phyloP scores from a whole-genome alignment of 2,888 invertebrate species.

The Aphodius granarius region DNA sequence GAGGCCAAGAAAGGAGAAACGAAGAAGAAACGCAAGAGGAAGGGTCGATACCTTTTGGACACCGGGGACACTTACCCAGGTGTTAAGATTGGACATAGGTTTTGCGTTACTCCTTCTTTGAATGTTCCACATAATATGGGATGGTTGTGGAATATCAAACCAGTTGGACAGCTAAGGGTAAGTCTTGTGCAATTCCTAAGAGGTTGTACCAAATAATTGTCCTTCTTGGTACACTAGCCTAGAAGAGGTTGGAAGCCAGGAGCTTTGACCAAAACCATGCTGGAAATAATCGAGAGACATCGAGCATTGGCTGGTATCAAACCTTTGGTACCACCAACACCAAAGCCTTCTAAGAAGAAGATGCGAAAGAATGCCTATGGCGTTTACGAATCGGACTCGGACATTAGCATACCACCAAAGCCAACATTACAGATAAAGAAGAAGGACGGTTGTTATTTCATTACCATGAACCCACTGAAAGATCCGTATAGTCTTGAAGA shows the following conservation, averaged over 20 bases:
- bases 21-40: conserved; percentile 37
- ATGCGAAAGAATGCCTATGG: conserved; percentile 50
- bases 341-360: conserved; percentile 46
- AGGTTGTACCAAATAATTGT: not conserved
- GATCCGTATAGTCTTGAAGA: conserved; percentile 60
- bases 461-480: conserved; percentile 69
- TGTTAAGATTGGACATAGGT: conserved; percentile 58
- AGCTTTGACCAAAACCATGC: conserved; percentile 56
- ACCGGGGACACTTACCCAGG: conserved; percentile 61
- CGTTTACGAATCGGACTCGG: conserved; percentile 51
- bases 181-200: not conserved
- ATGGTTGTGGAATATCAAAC: conserved; percentile 64
- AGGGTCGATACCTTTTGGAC: conserved; percentile 56
- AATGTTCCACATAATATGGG: conserved; percentile 68
- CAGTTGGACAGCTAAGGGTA: conserved; percentile 21
- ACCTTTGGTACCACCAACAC: conserved; percentile 31
- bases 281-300: conserved; percentile 45
- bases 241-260: conserved; percentile 63
- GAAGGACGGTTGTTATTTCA: conserved; percentile 65
- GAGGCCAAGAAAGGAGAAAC: not conserved
- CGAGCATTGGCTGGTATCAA: conserved; percentile 44
- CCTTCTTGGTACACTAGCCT: conserved; percentile 36
- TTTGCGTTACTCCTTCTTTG: conserved; percentile 57
- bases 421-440: conserved; percentile 67
- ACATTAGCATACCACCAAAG: conserved; percentile 58